Conservation (phyloP, 2,797 vertebrate genomes). For the Centroberyx gerrardi region DNA sequence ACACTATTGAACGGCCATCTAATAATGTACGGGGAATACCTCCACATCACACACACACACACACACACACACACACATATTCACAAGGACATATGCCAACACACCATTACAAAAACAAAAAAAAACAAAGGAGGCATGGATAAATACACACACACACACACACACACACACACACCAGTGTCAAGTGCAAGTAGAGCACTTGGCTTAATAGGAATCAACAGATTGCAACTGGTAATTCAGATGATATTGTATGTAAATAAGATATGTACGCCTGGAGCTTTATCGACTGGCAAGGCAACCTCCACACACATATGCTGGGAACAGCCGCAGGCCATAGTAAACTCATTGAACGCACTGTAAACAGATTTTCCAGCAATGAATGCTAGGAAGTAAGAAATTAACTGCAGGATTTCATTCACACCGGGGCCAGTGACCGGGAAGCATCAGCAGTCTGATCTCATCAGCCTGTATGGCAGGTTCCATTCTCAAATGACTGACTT, state of each 20-base stretch:
- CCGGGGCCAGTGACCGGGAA: too few relatives aligned
- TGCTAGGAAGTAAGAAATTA: constrained; percentile 16
- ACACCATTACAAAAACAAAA: not conserved
- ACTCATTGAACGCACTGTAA: constrained; percentile 49
- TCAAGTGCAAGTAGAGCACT: not conserved
- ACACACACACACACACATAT: not conserved
- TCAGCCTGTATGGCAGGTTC: too few relatives aligned
- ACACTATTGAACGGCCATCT: too few relatives aligned
- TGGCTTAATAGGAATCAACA: constrained; percentile 19
- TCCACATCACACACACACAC: too few relatives aligned
- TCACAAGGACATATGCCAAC: not conserved
- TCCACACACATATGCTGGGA: constrained; percentile 35
- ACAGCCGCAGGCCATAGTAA: constrained; percentile 21
- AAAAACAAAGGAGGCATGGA: not conserved
- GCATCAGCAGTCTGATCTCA: too few relatives aligned
- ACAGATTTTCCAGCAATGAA: constrained; percentile 42
- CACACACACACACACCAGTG: not conserved
- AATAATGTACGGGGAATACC: too few relatives aligned
- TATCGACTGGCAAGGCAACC: not conserved
- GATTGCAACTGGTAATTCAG: constrained; percentile 12
- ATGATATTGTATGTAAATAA: constrained; percentile 38
- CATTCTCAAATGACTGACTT: too few relatives aligned
- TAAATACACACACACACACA: not conserved
- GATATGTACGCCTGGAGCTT: constrained; percentile 27
- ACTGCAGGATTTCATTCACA: constrained; percentile 18